Evolutionary conservation across 2,888 invertebrate species (phyloP).

Genomic region (Capitulum mitella): DNA sequence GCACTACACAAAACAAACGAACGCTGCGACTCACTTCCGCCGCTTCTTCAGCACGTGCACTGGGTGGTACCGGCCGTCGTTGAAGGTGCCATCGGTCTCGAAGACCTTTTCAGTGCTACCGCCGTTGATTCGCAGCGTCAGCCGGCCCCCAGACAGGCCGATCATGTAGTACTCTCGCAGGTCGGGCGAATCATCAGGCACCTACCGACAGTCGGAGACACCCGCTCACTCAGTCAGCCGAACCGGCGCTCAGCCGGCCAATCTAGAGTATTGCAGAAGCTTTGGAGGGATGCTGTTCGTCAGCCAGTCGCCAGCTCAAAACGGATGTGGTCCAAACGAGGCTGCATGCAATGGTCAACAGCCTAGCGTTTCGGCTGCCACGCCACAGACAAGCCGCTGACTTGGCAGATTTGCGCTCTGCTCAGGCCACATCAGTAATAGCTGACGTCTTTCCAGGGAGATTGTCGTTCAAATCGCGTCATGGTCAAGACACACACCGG

Average conservation of each 20-base stretch:
- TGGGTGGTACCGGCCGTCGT: slow-evolving; percentile 68
- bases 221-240: not conserved
- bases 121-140: slow-evolving; percentile 59
- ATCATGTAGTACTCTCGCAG: slow-evolving; percentile 54
- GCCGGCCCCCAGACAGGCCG: slow-evolving; percentile 55
- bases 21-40: slow-evolving; percentile 48
- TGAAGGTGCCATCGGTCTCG: slow-evolving; percentile 58
- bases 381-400: too few relatives aligned
- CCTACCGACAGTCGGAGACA: slow-evolving; percentile 28
- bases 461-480: too few relatives aligned
- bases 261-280: too few relatives aligned
- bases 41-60: slow-evolving; percentile 58
- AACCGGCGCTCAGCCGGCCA: too few relatives aligned
- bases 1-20: too few relatives aligned
- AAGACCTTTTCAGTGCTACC: slow-evolving; percentile 57
- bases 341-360: not conserved
- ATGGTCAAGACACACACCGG: too few relatives aligned
- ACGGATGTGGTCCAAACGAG: not conserved
- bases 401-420: too few relatives aligned
- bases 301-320: not conserved
- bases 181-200: slow-evolving; percentile 28
- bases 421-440: too few relatives aligned
- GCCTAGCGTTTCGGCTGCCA: too few relatives aligned
- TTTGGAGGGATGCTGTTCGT: too few relatives aligned
- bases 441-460: too few relatives aligned